Percentiles rank a stretch among this genome's conserved stretches.
Evolutionary conservation across 2,113 vertebrate species (phyloP).

Genomic region (Sphaerodactylus townsendi): DNA sequence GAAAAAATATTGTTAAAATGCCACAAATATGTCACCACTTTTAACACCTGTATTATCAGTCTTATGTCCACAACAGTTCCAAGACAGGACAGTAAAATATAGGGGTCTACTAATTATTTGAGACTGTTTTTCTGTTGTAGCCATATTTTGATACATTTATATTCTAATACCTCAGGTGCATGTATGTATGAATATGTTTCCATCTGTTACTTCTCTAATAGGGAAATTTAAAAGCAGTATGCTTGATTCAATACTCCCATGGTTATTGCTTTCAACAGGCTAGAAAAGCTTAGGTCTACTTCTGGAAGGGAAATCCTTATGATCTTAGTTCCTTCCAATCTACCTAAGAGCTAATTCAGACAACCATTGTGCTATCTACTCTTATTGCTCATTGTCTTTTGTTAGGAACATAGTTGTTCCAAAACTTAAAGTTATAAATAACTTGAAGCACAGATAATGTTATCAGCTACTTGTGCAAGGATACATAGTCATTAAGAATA

Average conservation of each 20-base stretch:
- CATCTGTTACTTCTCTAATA: not conserved
- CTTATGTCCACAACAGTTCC: not conserved
- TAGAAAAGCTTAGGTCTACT: not conserved
- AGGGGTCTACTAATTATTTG: not conserved
- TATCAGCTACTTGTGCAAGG: not conserved
- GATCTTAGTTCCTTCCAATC: not conserved
- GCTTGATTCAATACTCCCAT: no score
- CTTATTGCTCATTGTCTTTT: not conserved
- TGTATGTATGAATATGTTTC: not conserved
- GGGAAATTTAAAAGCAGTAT: no score
- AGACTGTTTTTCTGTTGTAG: not conserved
- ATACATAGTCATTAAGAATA: not conserved
- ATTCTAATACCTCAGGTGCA: not conserved
- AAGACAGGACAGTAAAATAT: not conserved
- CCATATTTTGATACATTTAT: not conserved
- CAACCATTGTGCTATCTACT: not conserved
- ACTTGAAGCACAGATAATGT: not conserved
- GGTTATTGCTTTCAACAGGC: no score
- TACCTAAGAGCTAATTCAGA: not conserved
- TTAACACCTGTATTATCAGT: not conserved
- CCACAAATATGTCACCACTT: not conserved
- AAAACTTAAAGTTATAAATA: not conserved
- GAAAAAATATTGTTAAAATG: conserved; percentile 10
- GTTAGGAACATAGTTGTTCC: not conserved
- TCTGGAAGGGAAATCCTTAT: not conserved